phyloP scores from a whole-genome alignment of 2,888 invertebrate species.

The Neoaliturus tenellus region DNA sequence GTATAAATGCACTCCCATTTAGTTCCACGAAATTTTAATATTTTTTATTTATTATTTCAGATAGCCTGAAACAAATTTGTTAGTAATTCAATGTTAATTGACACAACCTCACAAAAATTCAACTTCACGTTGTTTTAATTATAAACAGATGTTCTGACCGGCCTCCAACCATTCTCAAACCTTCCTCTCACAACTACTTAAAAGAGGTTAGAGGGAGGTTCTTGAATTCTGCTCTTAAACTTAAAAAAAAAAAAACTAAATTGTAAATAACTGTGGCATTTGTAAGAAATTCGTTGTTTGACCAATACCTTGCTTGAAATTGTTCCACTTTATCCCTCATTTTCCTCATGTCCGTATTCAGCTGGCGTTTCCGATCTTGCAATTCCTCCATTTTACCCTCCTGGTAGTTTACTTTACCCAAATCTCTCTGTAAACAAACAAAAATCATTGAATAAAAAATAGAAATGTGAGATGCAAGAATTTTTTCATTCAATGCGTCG shows the following conservation, averaged over 20 bases:
- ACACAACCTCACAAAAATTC: too few relatives aligned
- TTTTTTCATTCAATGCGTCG: neutral
- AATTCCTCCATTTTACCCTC: conserved; percentile 64
- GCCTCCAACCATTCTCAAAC: too few relatives aligned
- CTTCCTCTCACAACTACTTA: too few relatives aligned
- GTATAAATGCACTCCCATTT: too few relatives aligned
- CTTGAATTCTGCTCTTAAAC: too few relatives aligned
- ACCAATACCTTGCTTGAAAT: conserved; percentile 72
- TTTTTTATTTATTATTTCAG: too few relatives aligned
- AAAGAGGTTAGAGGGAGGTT: neutral
- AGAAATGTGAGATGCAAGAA: too few relatives aligned
- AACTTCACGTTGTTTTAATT: too few relatives aligned
- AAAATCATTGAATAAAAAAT: neutral
- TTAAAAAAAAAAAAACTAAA: neutral
- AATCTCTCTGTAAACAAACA: conserved; percentile 72
- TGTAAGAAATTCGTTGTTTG: neutral
- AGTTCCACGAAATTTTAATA: too few relatives aligned
- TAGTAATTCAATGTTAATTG: too few relatives aligned
- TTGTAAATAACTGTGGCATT: neutral
- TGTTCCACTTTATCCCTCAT: conserved; percentile 77
- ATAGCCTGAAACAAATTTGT: too few relatives aligned
- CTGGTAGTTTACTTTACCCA: conserved; percentile 73
- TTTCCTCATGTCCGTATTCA: conserved; percentile 76
- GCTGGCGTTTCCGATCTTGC: conserved; percentile 63
- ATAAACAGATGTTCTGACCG: too few relatives aligned